Evolutionary conservation across 2,113 vertebrate genomes (phyloP), one percentile per base, ranked within the genome.

Genomic region (Salvelinus namaycush): DNA sequence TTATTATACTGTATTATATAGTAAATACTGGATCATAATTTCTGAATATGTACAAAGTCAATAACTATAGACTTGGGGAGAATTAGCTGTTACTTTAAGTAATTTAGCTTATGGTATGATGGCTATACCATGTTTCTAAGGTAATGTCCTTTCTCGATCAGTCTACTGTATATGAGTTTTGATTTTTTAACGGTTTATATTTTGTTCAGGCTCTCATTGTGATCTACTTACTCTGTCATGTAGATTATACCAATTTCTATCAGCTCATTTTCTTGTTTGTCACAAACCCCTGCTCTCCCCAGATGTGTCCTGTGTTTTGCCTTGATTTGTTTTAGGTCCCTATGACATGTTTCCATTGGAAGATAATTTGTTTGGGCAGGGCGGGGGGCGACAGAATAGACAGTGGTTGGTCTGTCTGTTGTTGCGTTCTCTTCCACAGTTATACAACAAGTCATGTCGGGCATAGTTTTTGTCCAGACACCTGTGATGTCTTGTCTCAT

Each of bases 311-410:
- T 24, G 6, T 62, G 59, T 62, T 54, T 54, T 62, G 20, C n/a
- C 8, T 24, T 62, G 20, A 22, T 62, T n/a, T 3, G 59, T 11
- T 62, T 62, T 16, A 62, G 20, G 2, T 62, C n/a, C 5, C 51
- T 54, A 5, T 62, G 59, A n/a, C 18, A 62, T 16, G 4, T 54
- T 54, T 54, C 16, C 59, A 9, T 62, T 62, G 18, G 59, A 62
- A 62, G 59, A 11, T 22, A 12, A 3, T 67, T 70, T 24, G 24
- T 22, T 78, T 75, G 73, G n/a, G n/a, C 16, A 39, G n/a, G 62
- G 72, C 54, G 39, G 51, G 51, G 39, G 51, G 51, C 5, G 16
- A 54, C 51, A 54, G 51, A 54, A 54, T 16, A 54, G 51, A 16
- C 51, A 54, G 51, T 18, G 49, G 51, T 54, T 54, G 51, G 51